Conservation (phyloP, 2,797 vertebrate species). For the Phalloptychus januarius region DNA sequence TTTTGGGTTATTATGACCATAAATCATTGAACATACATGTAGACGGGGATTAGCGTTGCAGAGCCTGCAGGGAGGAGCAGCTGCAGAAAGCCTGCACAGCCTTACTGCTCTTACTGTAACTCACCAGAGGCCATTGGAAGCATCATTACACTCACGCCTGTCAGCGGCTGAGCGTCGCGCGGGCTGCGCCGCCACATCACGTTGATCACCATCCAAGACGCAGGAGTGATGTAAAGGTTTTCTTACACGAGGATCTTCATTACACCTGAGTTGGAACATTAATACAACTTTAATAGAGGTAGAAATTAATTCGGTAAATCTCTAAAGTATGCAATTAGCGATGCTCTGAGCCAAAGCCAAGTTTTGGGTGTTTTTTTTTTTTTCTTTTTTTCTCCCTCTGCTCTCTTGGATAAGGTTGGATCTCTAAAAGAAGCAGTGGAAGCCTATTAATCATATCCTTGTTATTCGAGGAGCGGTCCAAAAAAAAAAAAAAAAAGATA, state of each 20-base stretch:
- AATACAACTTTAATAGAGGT: slow-evolving; percentile 36
- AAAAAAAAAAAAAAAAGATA: slow-evolving; percentile 24
- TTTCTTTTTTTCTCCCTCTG: not conserved
- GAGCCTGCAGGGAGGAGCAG: slow-evolving; percentile 64
- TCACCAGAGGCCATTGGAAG: slow-evolving; percentile 62
- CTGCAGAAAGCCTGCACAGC: slow-evolving; percentile 53
- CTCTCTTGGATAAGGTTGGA: slow-evolving; percentile 23
- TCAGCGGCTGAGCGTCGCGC: slow-evolving; percentile 26
- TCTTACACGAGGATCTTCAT: slow-evolving; percentile 37
- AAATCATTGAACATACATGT: slow-evolving; percentile 79
- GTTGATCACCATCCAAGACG: slow-evolving; percentile 23
- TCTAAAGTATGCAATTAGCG: slow-evolving; percentile 29
- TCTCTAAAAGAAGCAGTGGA: slow-evolving; percentile 40
- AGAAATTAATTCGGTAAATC: slow-evolving; percentile 55
- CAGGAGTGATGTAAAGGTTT: slow-evolving; percentile 28
- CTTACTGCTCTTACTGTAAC: slow-evolving; percentile 60
- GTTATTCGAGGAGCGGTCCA: slow-evolving; percentile 40
- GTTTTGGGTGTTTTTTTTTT: slow-evolving; percentile 17
- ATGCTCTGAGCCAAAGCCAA: slow-evolving; percentile 32
- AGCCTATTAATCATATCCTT: slow-evolving; percentile 38
- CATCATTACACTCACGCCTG: slow-evolving; percentile 48
- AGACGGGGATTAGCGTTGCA: slow-evolving; percentile 68
- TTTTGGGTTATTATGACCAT: slow-evolving; percentile 80
- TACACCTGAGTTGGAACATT: slow-evolving; percentile 35
- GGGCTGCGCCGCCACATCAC: slow-evolving; percentile 24